These are phyloP conservation scores for Agapornis roseicollis DNA, from an alignment of 2,113 vertebrate genomes.

Conservation along the genomic window DNA sequence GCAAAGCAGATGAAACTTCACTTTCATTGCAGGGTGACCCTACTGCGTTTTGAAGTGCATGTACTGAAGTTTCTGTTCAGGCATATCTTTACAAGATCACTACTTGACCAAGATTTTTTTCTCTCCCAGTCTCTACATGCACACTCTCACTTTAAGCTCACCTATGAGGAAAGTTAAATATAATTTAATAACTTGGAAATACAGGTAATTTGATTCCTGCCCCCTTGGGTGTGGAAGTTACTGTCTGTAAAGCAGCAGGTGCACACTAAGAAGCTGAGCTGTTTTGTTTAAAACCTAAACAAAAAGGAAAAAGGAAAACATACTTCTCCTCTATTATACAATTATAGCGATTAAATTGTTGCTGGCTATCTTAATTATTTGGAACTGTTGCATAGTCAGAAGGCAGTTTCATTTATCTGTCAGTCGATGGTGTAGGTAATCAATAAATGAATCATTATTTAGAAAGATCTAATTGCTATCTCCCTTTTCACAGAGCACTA, in stretches of 20 bases:
- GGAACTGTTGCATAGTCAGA: constrained; percentile 33
- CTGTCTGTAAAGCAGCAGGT: constrained; percentile 7
- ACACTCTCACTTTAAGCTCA: neutral
- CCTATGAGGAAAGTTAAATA: neutral
- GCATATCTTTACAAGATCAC: neutral
- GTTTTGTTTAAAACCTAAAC: constrained; percentile 3
- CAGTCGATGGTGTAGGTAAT: neutral
- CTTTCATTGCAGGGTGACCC: neutral
- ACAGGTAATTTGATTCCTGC: neutral
- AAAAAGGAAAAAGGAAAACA: neutral
- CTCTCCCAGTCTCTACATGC: neutral
- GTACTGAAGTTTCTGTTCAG: constrained; percentile 36
- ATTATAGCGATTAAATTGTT: neutral
- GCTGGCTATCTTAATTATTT: constrained; percentile 31
- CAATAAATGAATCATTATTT: neutral
- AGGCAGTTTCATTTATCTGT: neutral
- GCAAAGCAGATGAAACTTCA: neutral
- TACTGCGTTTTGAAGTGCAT: neutral
- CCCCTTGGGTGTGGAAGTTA: neutral
- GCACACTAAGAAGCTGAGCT: neutral
- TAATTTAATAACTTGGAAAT: neutral
- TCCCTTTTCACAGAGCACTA: neutral
- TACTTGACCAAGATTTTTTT: neutral
- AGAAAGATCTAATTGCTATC: neutral
- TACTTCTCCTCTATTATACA: neutral